These are phyloP conservation scores for Echeneis naucrates DNA, from an alignment of 2,797 vertebrate species.

Conservation along the genomic window DNA sequence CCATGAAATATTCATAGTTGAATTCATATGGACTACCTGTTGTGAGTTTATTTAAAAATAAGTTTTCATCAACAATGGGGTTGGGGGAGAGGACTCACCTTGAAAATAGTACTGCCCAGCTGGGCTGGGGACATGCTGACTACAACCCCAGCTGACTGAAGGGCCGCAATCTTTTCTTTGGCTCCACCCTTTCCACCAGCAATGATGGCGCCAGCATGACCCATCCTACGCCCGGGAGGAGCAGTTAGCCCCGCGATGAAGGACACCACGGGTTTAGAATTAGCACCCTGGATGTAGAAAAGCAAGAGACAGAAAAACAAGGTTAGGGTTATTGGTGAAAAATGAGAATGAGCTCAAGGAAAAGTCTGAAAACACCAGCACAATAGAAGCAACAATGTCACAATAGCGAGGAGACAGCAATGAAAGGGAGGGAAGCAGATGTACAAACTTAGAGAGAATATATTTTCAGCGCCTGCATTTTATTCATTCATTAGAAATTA, in stretches of 20 bases:
- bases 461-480: constrained; percentile 69
- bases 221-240: constrained; percentile 96
- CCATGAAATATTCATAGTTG: constrained; percentile 2
- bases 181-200: constrained; percentile 98
- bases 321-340: constrained; percentile 2
- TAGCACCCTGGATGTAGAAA: constrained; percentile 85
- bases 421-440: constrained; percentile 7
- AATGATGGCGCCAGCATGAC: constrained; percentile 97
- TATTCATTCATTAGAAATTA: constrained; percentile 74
- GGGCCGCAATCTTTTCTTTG: constrained; percentile 97
- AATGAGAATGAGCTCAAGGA: constrained; percentile 7
- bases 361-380: constrained; percentile 13
- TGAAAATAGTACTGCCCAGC: constrained; percentile 96
- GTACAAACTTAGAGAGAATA: constrained; percentile 41
- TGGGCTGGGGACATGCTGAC: constrained; percentile 98
- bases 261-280: constrained; percentile 96
- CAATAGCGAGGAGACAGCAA: constrained; percentile 18
- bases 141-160: constrained; percentile 94
- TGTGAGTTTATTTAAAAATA: constrained; percentile 16
- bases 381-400: constrained; percentile 14
- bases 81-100: constrained; percentile 84
- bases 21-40: neutral
- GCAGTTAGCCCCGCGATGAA: constrained; percentile 98
- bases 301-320: constrained; percentile 5
- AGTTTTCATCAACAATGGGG: neutral